phyloP scores from a whole-genome alignment of 2,888 invertebrate genomes.

The Ormyrus labotus region DNA sequence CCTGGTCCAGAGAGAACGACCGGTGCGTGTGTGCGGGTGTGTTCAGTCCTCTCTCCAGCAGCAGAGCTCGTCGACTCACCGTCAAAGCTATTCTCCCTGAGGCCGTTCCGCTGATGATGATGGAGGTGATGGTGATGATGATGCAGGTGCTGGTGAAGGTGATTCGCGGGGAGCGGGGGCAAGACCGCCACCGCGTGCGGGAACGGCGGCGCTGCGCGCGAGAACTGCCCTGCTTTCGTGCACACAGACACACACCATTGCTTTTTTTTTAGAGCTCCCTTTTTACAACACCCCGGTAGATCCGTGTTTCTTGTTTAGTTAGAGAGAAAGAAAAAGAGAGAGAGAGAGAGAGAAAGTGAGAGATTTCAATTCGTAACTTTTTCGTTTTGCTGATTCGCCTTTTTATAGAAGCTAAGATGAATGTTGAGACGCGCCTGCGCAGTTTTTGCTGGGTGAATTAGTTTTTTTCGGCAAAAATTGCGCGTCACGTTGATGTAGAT shows the following conservation, averaged over 20 bases:
- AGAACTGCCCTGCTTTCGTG: slow-evolving; percentile 58
- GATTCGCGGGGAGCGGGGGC: slow-evolving; percentile 77
- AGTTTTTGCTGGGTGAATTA: background rate
- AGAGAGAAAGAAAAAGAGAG: background rate
- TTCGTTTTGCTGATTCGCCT: background rate
- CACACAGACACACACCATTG: slow-evolving; percentile 17
- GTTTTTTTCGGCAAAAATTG: slow-evolving; percentile 13
- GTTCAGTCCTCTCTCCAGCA: too few species aligned
- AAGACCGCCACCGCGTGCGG: slow-evolving; percentile 81
- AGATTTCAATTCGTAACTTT: too few species aligned
- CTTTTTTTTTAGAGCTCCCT: background rate
- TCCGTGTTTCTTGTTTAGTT: too few species aligned
- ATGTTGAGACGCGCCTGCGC: background rate
- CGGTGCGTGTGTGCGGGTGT: background rate
- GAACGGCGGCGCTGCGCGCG: slow-evolving; percentile 75
- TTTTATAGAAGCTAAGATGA: slow-evolving; percentile 15
- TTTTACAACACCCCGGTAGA: too few species aligned
- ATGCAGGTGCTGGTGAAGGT: slow-evolving; percentile 62
- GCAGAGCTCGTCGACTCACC: slow-evolving; percentile 47
- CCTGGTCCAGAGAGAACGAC: background rate
- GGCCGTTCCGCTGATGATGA: slow-evolving; percentile 30
- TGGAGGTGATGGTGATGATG: slow-evolving; percentile 59
- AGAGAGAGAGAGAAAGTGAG: too few species aligned
- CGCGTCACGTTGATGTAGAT: background rate
- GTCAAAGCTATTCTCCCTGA: slow-evolving; percentile 30